These are phyloP conservation scores for Odontamblyopus rebecca DNA, from an alignment of 2,797 vertebrate genomes.

Conservation along the genomic window DNA sequence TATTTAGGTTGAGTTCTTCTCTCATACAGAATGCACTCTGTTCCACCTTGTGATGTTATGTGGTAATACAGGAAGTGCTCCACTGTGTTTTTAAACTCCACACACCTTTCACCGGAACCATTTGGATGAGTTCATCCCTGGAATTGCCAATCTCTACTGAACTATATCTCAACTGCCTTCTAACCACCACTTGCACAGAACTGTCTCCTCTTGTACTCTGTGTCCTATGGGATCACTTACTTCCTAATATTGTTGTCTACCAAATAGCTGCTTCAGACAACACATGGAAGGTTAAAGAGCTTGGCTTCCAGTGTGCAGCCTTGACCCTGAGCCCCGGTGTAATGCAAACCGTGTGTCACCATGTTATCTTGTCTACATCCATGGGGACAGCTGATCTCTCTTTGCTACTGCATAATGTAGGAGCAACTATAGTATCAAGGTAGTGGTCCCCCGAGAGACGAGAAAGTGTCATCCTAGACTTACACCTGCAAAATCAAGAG, in stretches of 20 bases:
- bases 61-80: too few species aligned
- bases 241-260: slow-evolving; percentile 6
- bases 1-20: too few species aligned
- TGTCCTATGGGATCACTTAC: slow-evolving; percentile 8
- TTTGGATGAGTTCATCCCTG: too few species aligned
- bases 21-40: too few species aligned
- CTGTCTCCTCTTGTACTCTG: background rate
- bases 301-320: slow-evolving; percentile 39
- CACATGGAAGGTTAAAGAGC: slow-evolving; percentile 38
- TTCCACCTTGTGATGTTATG: too few species aligned
- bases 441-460: slow-evolving; percentile 64
- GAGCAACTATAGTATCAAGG: slow-evolving; percentile 62
- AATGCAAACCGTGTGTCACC: slow-evolving; percentile 46
- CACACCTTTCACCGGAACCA: too few species aligned
- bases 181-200: background rate
- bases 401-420: slow-evolving; percentile 76
- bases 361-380: slow-evolving; percentile 61
- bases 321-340: slow-evolving; percentile 47
- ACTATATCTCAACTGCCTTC: background rate
- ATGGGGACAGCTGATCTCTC: slow-evolving; percentile 63
- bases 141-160: too few species aligned
- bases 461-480: slow-evolving; percentile 71
- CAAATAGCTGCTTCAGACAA: slow-evolving; percentile 19
- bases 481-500: slow-evolving; percentile 32
- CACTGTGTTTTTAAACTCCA: too few species aligned